Evolutionary conservation across 30 jellyfish, hydroid and myxozoan species (phyloP).

Genomic region (Hydractinia symbiolongicarpus): DNA sequence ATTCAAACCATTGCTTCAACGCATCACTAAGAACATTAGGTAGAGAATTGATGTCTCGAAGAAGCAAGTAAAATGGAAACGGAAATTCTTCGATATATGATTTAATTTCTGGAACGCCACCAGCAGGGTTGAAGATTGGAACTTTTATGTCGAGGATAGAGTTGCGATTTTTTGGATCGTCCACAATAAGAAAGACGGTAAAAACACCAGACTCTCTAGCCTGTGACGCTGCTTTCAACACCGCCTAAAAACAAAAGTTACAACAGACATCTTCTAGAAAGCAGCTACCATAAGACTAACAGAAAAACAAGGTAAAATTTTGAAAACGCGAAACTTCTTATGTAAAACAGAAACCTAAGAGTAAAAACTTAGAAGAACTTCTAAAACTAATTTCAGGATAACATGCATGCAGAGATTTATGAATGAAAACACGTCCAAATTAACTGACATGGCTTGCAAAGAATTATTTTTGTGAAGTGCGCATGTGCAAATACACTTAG

Average conservation of each 20-base stretch:
- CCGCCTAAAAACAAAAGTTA: slow-evolving; percentile 43
- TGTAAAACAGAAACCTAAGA: no score
- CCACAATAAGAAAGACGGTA: slow-evolving; percentile 78
- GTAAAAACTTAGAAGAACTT: no score
- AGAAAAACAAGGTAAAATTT: no score
- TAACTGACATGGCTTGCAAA: no score
- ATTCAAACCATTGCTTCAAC: slow-evolving; percentile 88
- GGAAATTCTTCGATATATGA: slow-evolving; percentile 90
- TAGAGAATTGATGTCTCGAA: slow-evolving; percentile 65
- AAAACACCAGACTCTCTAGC: slow-evolving; percentile 87
- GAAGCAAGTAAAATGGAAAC: slow-evolving; percentile 71
- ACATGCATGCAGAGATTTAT: no score
- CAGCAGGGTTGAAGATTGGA: slow-evolving; percentile 78
- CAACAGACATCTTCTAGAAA: no score
- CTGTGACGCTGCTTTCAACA: slow-evolving; percentile 47
- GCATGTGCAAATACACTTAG: no score
- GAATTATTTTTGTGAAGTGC: no score
- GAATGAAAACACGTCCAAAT: no score
- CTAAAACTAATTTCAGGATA: no score
- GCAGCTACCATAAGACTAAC: no score
- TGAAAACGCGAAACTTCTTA: no score
- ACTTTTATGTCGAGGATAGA: slow-evolving; percentile 78
- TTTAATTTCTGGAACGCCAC: slow-evolving; percentile 58
- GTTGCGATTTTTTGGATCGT: slow-evolving; percentile 80
- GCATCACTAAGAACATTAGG: slow-evolving; percentile 85